Conservation (phyloP, 2,113 vertebrate genomes). For the Silurus asotus region DNA sequence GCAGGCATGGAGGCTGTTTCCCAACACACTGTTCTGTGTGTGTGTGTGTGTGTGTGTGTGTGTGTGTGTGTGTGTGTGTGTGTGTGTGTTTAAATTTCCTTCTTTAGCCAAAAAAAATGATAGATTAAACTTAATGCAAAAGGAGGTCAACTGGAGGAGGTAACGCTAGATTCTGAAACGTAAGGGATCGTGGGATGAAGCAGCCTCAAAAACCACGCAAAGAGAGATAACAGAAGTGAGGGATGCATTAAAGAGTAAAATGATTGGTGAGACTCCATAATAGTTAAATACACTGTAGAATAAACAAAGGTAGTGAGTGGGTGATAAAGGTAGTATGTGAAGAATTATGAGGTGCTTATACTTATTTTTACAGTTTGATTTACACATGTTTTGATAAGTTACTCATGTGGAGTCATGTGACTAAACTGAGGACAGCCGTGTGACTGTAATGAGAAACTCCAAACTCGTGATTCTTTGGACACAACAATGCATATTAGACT, state of each 20-base stretch:
- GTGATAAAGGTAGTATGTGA: background rate
- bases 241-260: background rate
- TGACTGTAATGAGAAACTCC: background rate
- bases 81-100: background rate
- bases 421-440: background rate
- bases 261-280: background rate
- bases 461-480: background rate
- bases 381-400: background rate
- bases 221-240: constrained; percentile 9
- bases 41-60: background rate
- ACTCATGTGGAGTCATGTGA: background rate
- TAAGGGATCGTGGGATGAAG: constrained; percentile 9
- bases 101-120: background rate
- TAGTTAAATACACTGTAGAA: background rate
- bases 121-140: constrained; percentile 18
- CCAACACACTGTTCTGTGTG: background rate
- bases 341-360: background rate
- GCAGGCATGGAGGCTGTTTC: constrained; percentile 38
- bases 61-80: background rate
- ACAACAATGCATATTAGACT: background rate
- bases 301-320: background rate
- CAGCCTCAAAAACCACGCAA: background rate
- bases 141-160: constrained; percentile 20
- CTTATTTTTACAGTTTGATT: background rate
- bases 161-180: constrained; percentile 17